Conservation (phyloP, 1,140 invertebrate species). For the Trachelipus rathkii region DNA sequence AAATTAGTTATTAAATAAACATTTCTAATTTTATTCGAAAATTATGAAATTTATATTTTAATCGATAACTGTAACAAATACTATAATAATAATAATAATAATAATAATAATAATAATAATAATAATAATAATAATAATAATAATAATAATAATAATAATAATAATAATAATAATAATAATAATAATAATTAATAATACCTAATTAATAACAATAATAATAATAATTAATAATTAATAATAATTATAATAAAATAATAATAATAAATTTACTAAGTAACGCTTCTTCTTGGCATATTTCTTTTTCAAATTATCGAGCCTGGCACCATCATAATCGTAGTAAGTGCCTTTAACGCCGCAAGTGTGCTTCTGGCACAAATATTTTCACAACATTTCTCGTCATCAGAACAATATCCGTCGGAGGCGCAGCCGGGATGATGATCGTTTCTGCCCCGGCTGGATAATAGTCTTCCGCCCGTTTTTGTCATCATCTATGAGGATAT, state of each 20-base stretch:
- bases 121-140: no score
- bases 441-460: not conserved
- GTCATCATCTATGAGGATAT: not conserved
- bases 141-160: no score
- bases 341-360: not conserved
- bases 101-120: no score
- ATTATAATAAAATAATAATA: no score
- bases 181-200: no score
- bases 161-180: no score
- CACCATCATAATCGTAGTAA: not conserved
- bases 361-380: not conserved
- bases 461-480: not conserved
- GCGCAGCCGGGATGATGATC: not conserved
- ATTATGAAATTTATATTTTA: no score
- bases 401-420: not conserved
- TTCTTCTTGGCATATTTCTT: not conserved
- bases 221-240: not conserved
- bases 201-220: no score
- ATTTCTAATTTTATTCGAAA: no score
- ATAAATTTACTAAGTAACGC: not conserved
- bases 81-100: no score
- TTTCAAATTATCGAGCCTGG: not conserved
- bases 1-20: no score
- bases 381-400: not conserved
- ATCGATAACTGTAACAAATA: no score